Percentiles rank a stretch among this genome's conserved stretches.
Conservation (phyloP, 2,113 vertebrate species). For the Callospermophilus lateralis region DNA sequence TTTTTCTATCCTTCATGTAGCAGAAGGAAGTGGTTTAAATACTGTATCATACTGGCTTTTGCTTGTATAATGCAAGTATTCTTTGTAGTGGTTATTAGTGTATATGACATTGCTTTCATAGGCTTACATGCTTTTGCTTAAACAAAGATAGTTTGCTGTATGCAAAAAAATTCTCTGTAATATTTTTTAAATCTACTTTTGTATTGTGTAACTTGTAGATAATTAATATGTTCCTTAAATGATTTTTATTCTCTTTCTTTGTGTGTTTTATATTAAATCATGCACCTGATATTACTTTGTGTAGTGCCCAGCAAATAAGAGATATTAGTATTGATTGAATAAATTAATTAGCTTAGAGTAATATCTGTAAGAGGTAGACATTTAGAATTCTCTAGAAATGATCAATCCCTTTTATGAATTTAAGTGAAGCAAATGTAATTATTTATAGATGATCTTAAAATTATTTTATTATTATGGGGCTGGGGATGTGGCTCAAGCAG, state of each 20-base stretch:
- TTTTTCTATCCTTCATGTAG: constrained; percentile 32
- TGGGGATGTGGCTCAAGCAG: too few relatives aligned
- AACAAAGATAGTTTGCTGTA: neutral
- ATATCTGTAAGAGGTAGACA: neutral
- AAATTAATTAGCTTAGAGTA: neutral
- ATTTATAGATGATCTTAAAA: constrained; percentile 33
- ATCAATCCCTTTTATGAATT: neutral
- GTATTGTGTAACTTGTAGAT: neutral
- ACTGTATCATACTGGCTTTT: constrained; percentile 1
- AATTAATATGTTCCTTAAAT: neutral
- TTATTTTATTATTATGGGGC: neutral
- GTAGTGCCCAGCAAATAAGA: neutral
- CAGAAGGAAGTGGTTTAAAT: neutral
- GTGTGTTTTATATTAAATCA: constrained; percentile 38
- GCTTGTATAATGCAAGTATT: neutral
- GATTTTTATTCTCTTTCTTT: neutral
- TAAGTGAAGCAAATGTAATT: constrained; percentile 24
- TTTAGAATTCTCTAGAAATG: constrained; percentile 46
- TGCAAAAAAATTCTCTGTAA: neutral
- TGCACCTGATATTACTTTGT: neutral
- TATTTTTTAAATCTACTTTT: constrained; percentile 2
- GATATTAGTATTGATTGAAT: neutral
- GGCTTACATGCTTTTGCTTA: constrained; percentile 1
- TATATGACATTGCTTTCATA: neutral
- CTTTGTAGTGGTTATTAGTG: constrained; percentile 16